Percentiles rank a stretch among this genome's conserved stretches.
Conservation (phyloP, 2,888 invertebrate genomes). For the Imbricaverruca yamaguchii region DNA sequence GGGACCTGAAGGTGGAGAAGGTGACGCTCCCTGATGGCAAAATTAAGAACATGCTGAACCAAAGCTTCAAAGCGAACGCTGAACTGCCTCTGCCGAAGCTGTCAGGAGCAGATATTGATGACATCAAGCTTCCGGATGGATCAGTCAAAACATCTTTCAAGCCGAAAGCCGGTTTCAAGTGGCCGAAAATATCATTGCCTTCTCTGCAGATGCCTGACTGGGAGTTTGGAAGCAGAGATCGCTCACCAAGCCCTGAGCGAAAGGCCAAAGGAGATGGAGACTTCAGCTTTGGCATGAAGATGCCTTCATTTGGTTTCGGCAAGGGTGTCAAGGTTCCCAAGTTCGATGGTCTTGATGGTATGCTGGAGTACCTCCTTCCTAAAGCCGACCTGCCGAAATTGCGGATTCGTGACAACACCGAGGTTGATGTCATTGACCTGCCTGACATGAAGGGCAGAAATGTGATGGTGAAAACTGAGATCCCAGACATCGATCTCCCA, state of each 20-base stretch:
- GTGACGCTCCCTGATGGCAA: background rate
- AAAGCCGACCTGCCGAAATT: background rate
- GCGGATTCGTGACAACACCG: constrained; percentile 5
- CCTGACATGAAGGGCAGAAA: background rate
- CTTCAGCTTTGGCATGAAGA: background rate
- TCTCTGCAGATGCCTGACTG: constrained; percentile 1
- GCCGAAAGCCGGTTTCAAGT: background rate
- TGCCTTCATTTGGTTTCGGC: constrained; percentile 3
- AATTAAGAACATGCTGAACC: background rate
- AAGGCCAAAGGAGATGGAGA: background rate
- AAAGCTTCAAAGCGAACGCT: background rate
- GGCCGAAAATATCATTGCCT: background rate
- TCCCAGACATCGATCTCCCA: background rate
- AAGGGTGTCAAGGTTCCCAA: background rate
- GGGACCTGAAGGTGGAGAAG: background rate
- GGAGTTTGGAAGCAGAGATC: background rate
- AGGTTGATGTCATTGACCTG: background rate
- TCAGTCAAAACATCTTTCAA: background rate
- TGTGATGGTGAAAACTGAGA: background rate
- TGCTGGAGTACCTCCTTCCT: background rate
- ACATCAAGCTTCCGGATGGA: background rate
- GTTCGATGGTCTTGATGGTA: constrained; percentile 8
- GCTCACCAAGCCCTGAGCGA: background rate
- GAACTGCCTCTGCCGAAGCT: constrained; percentile 1
- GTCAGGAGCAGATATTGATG: background rate